Evolutionary conservation across 2,888 invertebrate genomes (phyloP).

Genomic region (Lasioglossum oenotherae): DNA sequence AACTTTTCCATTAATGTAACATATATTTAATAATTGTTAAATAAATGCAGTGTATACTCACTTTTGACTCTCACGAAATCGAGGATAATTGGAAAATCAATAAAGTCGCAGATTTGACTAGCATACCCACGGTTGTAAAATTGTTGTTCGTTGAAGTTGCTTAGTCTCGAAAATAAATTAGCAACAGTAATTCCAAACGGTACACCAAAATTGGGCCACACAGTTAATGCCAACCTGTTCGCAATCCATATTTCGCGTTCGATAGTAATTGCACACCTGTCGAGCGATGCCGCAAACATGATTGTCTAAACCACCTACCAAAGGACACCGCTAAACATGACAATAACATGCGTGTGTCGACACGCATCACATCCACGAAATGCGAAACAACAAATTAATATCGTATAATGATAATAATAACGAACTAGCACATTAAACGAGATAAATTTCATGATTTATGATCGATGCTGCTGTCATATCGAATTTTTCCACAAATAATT

Average conservation of each 20-base stretch:
- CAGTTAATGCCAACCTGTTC: conserved; percentile 49
- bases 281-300: conserved; percentile 48
- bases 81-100: not conserved
- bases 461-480: not conserved
- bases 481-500: not conserved
- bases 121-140: not conserved
- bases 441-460: not conserved
- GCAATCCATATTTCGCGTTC: conserved; percentile 50
- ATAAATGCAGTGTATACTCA: too few relatives aligned
- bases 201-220: conserved; percentile 25
- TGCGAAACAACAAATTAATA: not conserved
- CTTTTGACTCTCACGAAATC: too few relatives aligned
- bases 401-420: not conserved
- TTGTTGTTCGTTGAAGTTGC: not conserved
- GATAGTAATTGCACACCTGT: conserved; percentile 57
- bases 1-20: too few relatives aligned
- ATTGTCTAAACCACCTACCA: conserved; percentile 35
- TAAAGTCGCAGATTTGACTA: not conserved
- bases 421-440: not conserved
- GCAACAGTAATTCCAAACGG: conserved; percentile 13
- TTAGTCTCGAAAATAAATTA: conserved; percentile 18
- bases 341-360: not conserved
- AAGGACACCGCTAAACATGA: conserved; percentile 30
- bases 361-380: not conserved
- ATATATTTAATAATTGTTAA: too few relatives aligned